Evolutionary conservation across 2,113 vertebrate species (phyloP).

Genomic region (human (Homo sapiens)): GRCh38 chrX:126317001-126317500

Average conservation of each 20-base stretch:
- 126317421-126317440: neutral
- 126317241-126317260: neutral
- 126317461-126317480: neutral
- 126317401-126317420: neutral
- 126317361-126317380: neutral
- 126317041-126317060: neutral
- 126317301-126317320: neutral
- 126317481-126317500: neutral
- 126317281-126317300: neutral
- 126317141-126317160: neutral
- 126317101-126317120: neutral
- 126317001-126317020: neutral
- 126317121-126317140: neutral
- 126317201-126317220: constrained; percentile 22
- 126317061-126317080: neutral
- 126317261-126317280: neutral
- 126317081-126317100: neutral
- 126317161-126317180: neutral
- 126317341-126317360: neutral
- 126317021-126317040: neutral
- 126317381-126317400: neutral
- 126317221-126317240: neutral
- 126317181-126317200: neutral
- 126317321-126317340: neutral
- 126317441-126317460: neutral